Evolutionary conservation across 1,140 invertebrate genomes (phyloP).

Genomic region (Pinna nobilis): DNA sequence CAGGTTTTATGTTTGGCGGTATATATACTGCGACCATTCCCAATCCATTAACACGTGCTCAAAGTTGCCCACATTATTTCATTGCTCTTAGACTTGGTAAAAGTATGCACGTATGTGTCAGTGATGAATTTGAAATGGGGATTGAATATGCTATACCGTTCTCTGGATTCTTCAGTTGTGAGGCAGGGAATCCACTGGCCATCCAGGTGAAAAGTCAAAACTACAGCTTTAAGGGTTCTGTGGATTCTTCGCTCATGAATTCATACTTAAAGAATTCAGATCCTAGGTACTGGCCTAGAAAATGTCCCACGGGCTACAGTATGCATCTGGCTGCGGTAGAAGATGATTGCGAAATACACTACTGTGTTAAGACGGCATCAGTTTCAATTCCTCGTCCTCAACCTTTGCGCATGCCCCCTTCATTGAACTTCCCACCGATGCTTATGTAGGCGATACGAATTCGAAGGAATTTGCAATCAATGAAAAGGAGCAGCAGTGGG

Average conservation of each 20-base stretch:
- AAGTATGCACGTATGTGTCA: slow-evolving; percentile 50
- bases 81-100: slow-evolving; percentile 31
- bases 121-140: slow-evolving; percentile 55
- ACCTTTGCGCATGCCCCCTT: slow-evolving; percentile 45
- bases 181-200: slow-evolving; percentile 47
- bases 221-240: neutral
- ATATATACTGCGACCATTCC: slow-evolving; percentile 30
- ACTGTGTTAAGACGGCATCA: slow-evolving; percentile 54
- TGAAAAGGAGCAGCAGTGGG: no score
- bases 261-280: neutral
- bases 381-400: slow-evolving; percentile 41
- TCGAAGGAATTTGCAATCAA: no score
- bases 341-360: slow-evolving; percentile 60
- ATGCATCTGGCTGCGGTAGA: slow-evolving; percentile 58
- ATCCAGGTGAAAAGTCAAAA: no score
- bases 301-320: slow-evolving; percentile 53
- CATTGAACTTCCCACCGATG: neutral
- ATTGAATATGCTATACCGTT: slow-evolving; percentile 49
- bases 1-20: slow-evolving; percentile 54
- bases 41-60: slow-evolving; percentile 45
- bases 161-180: slow-evolving; percentile 59
- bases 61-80: slow-evolving; percentile 45
- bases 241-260: no score
- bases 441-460: no score
- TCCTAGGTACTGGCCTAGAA: neutral